phyloP scores from a whole-genome alignment of 2,797 vertebrate species.

The Clarias fuscus region DNA sequence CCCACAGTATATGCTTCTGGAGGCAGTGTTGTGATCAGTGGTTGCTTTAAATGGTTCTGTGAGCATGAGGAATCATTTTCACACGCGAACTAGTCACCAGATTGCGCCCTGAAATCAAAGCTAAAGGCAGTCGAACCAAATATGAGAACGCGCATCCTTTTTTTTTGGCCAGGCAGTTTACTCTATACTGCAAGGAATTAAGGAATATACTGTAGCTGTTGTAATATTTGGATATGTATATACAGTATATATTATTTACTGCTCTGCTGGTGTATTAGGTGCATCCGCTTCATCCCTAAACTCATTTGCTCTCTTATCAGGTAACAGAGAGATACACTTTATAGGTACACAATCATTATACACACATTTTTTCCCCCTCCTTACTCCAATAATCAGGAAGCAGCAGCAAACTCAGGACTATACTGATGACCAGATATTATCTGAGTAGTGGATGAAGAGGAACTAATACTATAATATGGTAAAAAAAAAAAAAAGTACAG shows the following conservation, averaged over 20 bases:
- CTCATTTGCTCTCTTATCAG: neutral
- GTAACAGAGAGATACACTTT: neutral
- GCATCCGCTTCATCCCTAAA: neutral
- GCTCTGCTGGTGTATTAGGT: constrained; percentile 6
- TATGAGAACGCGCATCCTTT: too few species aligned
- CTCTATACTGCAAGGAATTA: neutral
- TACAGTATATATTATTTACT: neutral
- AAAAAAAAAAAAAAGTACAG: too few species aligned
- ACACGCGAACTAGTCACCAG: too few species aligned
- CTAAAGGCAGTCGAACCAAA: too few species aligned
- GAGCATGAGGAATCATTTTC: too few species aligned
- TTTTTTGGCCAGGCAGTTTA: too few species aligned
- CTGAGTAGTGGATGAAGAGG: neutral
- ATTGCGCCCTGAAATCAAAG: too few species aligned
- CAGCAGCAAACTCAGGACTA: neutral
- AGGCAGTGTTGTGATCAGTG: too few species aligned
- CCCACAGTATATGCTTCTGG: too few species aligned
- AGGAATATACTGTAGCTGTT: neutral
- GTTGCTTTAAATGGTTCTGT: too few species aligned
- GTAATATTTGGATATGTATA: neutral
- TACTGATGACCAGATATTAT: neutral
- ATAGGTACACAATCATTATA: neutral
- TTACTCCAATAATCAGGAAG: neutral
- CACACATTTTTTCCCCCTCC: neutral
- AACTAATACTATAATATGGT: neutral